phyloP scores from a whole-genome alignment of 2,888 invertebrate species.

The Sepioteuthis lessoniana region DNA sequence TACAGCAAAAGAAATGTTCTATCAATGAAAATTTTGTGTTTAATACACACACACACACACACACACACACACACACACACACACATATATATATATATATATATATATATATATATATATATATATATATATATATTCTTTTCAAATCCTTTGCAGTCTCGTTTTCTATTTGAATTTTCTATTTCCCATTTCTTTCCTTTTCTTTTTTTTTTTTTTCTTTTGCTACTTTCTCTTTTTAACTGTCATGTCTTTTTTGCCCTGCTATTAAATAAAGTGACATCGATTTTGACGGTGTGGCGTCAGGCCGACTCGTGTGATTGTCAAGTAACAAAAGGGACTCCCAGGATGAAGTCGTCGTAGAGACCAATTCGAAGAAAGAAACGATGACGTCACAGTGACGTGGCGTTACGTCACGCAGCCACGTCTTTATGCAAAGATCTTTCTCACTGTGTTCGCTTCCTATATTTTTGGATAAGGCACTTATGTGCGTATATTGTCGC shows the following conservation, averaged over 20 bases:
- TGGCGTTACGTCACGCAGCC: background rate
- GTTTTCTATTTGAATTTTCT: too few relatives aligned
- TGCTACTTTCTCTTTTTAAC: background rate
- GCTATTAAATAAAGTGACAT: slow-evolving; percentile 17
- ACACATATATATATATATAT: too few relatives aligned
- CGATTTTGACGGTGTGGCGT: background rate
- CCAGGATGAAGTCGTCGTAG: background rate
- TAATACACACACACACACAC: too few relatives aligned
- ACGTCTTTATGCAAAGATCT: background rate
- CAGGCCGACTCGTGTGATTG: slow-evolving; percentile 33
- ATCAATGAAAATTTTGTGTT: too few relatives aligned
- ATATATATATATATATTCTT: too few relatives aligned
- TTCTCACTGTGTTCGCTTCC: background rate
- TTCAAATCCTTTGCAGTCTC: too few relatives aligned
- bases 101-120: too few relatives aligned
- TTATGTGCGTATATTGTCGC: background rate
- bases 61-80: too few relatives aligned
- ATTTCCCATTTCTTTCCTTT: too few relatives aligned
- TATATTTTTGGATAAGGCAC: background rate
- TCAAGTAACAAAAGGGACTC: background rate
- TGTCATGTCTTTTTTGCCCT: background rate
- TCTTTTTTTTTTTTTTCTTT: background rate
- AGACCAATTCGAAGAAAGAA: background rate
- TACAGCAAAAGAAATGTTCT: too few relatives aligned
- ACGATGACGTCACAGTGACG: background rate